A percentile compares a stretch with the other conserved stretches of the same genome.
phyloP scores from a whole-genome alignment of 2,797 vertebrate species.

The Gallinago nigripennis region DNA sequence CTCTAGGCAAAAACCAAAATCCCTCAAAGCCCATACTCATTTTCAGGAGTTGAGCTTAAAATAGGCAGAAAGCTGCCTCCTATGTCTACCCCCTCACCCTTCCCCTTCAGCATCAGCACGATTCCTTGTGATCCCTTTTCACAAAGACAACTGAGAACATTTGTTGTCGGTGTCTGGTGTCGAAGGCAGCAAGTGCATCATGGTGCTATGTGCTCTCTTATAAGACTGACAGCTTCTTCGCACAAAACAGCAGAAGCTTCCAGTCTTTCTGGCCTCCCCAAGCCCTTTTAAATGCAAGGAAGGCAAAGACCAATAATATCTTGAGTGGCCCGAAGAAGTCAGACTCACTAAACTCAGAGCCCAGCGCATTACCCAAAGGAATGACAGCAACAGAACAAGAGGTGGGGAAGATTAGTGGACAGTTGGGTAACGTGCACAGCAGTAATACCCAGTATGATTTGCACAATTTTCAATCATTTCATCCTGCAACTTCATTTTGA shows the following conservation, averaged over 20 bases:
- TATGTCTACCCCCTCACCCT: background rate
- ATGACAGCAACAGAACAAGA: background rate
- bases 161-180: background rate
- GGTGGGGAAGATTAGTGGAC: background rate
- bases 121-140: background rate
- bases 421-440: fast-evolving
- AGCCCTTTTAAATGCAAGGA: background rate
- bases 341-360: background rate
- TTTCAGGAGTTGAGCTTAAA: background rate
- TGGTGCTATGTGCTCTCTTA: background rate
- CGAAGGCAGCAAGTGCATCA: background rate
- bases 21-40: background rate
- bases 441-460: no score
- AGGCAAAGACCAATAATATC: background rate
- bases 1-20: background rate
- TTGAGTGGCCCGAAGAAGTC: background rate
- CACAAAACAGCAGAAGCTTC: background rate
- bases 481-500: background rate
- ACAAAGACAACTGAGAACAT: background rate
- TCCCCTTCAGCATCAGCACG: background rate
- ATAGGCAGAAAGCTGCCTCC: background rate
- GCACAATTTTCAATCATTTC: background rate
- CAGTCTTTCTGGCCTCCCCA: background rate
- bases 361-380: background rate
- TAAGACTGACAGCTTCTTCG: background rate